Percentiles rank a stretch among this genome's conserved stretches.
These are phyloP conservation scores for Laupala kohalensis DNA, from an alignment of 1,140 invertebrate species.

Conservation along the genomic window DNA sequence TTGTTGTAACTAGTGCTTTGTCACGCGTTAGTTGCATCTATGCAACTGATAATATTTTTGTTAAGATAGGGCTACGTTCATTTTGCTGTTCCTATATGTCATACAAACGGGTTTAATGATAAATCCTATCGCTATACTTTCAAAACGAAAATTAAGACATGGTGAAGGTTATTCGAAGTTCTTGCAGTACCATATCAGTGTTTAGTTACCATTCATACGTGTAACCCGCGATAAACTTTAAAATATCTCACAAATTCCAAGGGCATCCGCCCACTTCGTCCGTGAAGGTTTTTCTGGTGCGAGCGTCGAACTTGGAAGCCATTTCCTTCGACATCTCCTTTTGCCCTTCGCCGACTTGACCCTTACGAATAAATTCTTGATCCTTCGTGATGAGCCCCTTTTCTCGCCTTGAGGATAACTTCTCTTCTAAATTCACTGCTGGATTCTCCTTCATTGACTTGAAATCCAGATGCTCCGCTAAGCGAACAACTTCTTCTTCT, in stretches of 20 bases:
- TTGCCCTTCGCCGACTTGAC: background rate
- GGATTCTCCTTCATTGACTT: background rate
- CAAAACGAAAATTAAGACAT: too few species aligned
- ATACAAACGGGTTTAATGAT: too few species aligned
- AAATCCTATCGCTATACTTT: too few species aligned
- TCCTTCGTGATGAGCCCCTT: background rate
- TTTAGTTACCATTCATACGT: too few species aligned
- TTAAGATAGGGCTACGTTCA: too few species aligned
- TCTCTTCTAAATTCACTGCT: background rate
- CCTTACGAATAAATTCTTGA: background rate
- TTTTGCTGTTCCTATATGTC: too few species aligned
- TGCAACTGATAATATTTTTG: too few species aligned
- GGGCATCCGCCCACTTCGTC: background rate
- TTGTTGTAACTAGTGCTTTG: too few species aligned
- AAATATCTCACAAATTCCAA: background rate
- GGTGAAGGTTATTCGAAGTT: too few species aligned
- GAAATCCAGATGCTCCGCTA: background rate
- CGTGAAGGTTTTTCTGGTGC: background rate
- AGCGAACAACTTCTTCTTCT: background rate
- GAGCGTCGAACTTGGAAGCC: background rate
- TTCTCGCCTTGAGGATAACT: background rate
- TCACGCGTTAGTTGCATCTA: too few species aligned
- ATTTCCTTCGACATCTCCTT: background rate
- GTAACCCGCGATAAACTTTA: too few species aligned
- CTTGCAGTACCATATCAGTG: too few species aligned